Conservation (phyloP, 2,113 vertebrate genomes). For the Dryoscopus gambensis region DNA sequence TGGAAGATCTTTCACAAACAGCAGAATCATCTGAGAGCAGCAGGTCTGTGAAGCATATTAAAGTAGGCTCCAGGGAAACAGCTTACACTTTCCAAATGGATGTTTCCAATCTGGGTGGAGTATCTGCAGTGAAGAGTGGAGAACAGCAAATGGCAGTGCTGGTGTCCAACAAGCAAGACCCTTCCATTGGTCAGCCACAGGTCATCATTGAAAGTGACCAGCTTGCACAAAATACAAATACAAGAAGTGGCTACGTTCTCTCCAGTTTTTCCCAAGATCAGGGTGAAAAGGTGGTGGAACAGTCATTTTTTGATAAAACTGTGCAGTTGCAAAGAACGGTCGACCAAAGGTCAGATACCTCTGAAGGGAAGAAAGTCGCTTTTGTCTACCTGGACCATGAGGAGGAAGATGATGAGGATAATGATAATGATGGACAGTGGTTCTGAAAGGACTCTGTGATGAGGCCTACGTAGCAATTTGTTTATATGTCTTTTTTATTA, state of each 20-base stretch:
- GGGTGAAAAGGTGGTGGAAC: conserved; percentile 20
- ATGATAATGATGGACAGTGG: conserved; percentile 70
- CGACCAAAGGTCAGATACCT: conserved; percentile 73
- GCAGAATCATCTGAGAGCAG: conserved; percentile 41
- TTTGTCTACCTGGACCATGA: conserved; percentile 83
- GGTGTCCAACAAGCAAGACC: conserved; percentile 12
- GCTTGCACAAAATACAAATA: neutral
- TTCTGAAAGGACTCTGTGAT: conserved; percentile 60
- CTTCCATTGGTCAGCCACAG: neutral
- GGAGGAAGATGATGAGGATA: conserved; percentile 71
- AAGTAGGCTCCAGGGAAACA: conserved; percentile 74
- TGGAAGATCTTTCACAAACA: neutral
- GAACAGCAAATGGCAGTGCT: conserved; percentile 18
- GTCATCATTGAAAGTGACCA: neutral
- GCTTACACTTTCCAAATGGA: conserved; percentile 86
- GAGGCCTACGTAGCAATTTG: neutral
- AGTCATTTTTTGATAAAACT: conserved; percentile 63
- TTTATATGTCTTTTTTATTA: neutral
- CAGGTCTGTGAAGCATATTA: conserved; percentile 55
- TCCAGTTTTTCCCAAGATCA: conserved; percentile 30
- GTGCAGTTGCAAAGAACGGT: conserved; percentile 73
- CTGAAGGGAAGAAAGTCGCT: conserved; percentile 82
- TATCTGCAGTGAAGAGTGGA: neutral
- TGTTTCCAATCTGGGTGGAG: conserved; percentile 55
- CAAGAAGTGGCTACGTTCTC: neutral